These are phyloP conservation scores for Psilanteris sp. DNA, from an alignment of 1,140 invertebrate genomes.

Conservation along the genomic window DNA sequence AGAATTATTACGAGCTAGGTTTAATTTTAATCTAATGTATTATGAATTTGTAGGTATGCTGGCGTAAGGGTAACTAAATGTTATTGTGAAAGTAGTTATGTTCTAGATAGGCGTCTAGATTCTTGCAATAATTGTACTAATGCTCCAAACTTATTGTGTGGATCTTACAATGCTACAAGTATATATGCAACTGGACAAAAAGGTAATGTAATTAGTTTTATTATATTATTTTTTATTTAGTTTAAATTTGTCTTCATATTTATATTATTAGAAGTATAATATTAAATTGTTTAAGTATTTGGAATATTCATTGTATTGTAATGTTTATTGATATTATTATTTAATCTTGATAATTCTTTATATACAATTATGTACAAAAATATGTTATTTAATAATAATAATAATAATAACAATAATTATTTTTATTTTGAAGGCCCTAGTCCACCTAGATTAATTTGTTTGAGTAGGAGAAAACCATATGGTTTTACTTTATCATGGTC, in stretches of 20 bases:
- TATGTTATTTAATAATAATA: no score
- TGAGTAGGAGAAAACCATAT: conserved; percentile 50
- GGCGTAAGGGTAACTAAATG: conserved; percentile 77
- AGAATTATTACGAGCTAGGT: background rate
- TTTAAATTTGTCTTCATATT: no score
- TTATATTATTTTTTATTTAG: no score
- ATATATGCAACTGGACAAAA: conserved; percentile 79
- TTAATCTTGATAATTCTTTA: no score
- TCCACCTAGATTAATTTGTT: conserved; percentile 66
- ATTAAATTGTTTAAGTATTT: no score
- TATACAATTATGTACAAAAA: no score
- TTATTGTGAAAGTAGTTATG: conserved; percentile 77
- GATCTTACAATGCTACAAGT: conserved; percentile 75
- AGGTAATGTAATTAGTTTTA: no score
- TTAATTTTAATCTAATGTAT: background rate
- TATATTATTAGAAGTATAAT: no score
- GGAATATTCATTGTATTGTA: no score
- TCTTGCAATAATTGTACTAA: conserved; percentile 73
- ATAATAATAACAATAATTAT: background rate
- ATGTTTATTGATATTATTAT: no score
- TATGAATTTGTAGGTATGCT: conserved; percentile 71
- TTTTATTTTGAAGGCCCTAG: conserved; percentile 68
- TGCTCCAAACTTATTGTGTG: conserved; percentile 72
- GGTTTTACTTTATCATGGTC: conserved; percentile 78
- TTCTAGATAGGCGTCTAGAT: conserved; percentile 69